Evolutionary conservation across 2,113 vertebrate genomes (phyloP).

Genomic region (Menidia beryllina): DNA sequence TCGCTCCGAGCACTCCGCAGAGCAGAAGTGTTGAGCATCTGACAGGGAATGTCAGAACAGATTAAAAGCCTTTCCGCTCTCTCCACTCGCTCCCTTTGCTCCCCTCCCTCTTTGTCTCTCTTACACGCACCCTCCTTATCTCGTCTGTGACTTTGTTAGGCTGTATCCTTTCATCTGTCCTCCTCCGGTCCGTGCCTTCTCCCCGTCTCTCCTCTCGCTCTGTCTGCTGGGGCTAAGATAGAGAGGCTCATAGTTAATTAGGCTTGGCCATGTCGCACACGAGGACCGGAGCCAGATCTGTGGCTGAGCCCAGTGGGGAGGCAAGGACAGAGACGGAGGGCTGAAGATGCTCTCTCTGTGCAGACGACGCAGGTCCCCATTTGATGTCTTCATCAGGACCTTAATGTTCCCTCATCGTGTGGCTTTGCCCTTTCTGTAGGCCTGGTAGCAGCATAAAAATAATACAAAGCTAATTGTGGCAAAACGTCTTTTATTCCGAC

Average conservation of each 20-base stretch:
- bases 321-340: constrained; percentile 68
- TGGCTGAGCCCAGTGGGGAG: constrained; percentile 68
- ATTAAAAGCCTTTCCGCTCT: constrained; percentile 63
- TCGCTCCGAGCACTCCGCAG: constrained; percentile 53
- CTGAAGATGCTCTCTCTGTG: constrained; percentile 49
- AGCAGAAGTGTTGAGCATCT: constrained; percentile 64
- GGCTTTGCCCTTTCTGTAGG: constrained; percentile 8
- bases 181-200: constrained; percentile 45
- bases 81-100: constrained; percentile 20
- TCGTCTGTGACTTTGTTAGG: constrained; percentile 53
- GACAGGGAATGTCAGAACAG: constrained; percentile 63
- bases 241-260: constrained; percentile 79
- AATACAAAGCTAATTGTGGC: background rate
- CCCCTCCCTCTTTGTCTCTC: constrained; percentile 20
- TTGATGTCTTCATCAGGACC: constrained; percentile 29
- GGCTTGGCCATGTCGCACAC: constrained; percentile 74
- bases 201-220: constrained; percentile 27
- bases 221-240: constrained; percentile 64
- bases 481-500: background rate
- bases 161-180: constrained; percentile 64
- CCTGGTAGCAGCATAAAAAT: background rate
- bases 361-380: constrained; percentile 29
- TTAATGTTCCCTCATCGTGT: constrained; percentile 1
- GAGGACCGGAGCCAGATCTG: constrained; percentile 61
- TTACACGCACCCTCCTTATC: constrained; percentile 47